Conservation (phyloP, 2,113 vertebrate genomes). For the Phyllostomus hastatus region DNA sequence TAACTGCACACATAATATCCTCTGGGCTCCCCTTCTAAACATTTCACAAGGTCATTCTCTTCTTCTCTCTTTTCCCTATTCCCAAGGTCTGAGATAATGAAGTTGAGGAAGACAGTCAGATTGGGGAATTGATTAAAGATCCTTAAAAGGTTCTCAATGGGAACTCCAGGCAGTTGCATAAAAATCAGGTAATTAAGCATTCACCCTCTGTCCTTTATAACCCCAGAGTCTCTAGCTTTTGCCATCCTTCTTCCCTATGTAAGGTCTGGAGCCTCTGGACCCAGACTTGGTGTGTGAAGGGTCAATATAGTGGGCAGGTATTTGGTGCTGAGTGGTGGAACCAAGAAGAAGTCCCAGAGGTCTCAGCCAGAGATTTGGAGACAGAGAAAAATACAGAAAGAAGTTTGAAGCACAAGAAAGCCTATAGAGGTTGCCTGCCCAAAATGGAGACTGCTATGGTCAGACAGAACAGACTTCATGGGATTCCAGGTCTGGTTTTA, state of each 20-base stretch:
- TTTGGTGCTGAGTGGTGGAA: neutral
- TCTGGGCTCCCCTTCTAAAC: neutral
- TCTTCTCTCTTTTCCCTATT: neutral
- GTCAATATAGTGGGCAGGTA: neutral
- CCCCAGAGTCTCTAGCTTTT: neutral
- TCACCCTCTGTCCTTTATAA: accelerated
- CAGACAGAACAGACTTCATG: neutral
- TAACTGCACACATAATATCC: neutral
- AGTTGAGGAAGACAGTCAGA: neutral
- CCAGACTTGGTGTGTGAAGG: neutral
- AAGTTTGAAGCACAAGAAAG: neutral
- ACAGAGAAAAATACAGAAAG: neutral
- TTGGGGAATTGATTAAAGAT: neutral
- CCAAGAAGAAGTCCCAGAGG: neutral
- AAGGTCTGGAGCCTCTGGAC: neutral
- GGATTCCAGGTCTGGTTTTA: neutral
- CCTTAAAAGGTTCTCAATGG: neutral
- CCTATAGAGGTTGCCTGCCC: accelerated
- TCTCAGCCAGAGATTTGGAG: neutral
- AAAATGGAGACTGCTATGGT: neutral
- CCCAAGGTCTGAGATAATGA: constrained; percentile 17
- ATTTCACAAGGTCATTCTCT: neutral
- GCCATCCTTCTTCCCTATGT: neutral
- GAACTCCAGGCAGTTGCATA: neutral
- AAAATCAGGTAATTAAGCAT: neutral